Evolutionary conservation across 2,113 vertebrate genomes (phyloP).

Genomic region (Calidris pugnax): DNA sequence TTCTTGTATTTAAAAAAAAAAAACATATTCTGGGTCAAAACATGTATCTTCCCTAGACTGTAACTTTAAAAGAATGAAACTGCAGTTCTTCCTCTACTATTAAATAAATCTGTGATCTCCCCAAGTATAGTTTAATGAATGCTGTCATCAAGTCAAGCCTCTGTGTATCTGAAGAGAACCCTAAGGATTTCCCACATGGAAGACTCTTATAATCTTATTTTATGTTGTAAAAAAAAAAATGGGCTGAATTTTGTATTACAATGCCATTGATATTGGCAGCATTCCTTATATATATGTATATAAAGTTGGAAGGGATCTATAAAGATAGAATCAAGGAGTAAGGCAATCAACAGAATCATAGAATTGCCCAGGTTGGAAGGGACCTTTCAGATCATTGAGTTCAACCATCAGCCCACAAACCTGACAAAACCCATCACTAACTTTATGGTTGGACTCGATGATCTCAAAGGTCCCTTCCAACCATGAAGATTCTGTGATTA

Average conservation of each 20-base stretch:
- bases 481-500: too few relatives aligned
- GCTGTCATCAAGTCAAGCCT: background rate
- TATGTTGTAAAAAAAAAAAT: accelerated
- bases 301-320: background rate
- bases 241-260: background rate
- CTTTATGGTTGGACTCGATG: too few relatives aligned
- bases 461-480: too few relatives aligned
- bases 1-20: background rate
- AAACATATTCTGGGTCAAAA: background rate
- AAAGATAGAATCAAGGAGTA: background rate
- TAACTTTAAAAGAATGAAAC: background rate
- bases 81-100: background rate
- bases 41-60: background rate
- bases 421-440: background rate
- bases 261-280: background rate
- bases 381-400: background rate
- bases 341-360: background rate
- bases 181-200: background rate
- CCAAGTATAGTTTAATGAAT: background rate
- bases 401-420: background rate
- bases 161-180: background rate
- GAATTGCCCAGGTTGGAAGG: background rate
- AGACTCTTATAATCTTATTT: background rate
- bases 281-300: background rate
- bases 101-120: background rate